Percentiles rank a stretch among this genome's conserved stretches.
Conservation (phyloP, 2,113 vertebrate species). For the Rhinogobius similis region DNA sequence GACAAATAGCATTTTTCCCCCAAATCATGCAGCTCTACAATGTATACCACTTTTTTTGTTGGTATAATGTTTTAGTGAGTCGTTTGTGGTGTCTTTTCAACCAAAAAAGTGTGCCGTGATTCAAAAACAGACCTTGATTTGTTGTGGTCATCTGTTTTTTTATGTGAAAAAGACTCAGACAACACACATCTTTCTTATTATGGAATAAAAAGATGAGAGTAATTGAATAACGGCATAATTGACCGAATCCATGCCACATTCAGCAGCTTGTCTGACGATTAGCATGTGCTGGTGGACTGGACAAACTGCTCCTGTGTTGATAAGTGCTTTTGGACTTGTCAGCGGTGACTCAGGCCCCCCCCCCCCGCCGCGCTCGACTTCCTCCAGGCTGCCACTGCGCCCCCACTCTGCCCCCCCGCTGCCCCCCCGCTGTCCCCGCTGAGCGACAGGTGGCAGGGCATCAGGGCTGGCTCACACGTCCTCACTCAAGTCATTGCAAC, state of each 20-base stretch:
- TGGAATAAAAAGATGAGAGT: background rate
- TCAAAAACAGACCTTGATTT: background rate
- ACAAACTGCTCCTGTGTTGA: conserved; percentile 6
- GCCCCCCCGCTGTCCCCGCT: conserved; percentile 19
- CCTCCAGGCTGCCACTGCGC: conserved; percentile 23
- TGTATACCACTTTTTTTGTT: too few species aligned
- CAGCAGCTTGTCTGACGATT: conserved; percentile 5
- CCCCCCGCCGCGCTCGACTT: conserved; percentile 14
- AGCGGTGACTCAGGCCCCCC: conserved; percentile 6
- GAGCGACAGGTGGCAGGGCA: conserved; percentile 52
- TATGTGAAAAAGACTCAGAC: conserved; percentile 14
- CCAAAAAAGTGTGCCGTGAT: too few species aligned
- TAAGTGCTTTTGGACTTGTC: conserved; percentile 7
- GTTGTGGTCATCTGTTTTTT: background rate
- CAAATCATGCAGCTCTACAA: too few species aligned
- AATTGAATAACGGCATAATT: background rate
- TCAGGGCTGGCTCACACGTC: conserved; percentile 1
- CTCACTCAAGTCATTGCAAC: conserved; percentile 11
- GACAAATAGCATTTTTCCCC: too few species aligned
- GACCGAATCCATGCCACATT: background rate
- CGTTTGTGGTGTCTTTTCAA: too few species aligned
- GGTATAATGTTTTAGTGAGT: too few species aligned
- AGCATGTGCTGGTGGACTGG: conserved; percentile 3
- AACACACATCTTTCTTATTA: background rate
- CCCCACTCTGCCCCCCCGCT: background rate